Conservation (phyloP, 92 coral and sea anemone genomes). For the Parazoanthus darwini region DNA sequence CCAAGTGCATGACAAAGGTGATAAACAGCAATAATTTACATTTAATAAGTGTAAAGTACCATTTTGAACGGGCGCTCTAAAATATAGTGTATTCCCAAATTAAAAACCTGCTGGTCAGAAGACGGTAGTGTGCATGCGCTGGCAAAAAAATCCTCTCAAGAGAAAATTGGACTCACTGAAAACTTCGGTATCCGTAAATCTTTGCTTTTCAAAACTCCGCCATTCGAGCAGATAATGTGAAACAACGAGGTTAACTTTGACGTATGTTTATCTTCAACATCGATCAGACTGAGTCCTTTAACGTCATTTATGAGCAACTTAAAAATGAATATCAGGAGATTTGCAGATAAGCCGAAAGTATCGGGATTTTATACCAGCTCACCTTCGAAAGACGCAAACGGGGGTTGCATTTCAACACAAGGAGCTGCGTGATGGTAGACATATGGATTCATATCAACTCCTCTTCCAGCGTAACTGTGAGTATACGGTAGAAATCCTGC, state of each 20-base stretch:
- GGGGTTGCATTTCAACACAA: constrained; percentile 58
- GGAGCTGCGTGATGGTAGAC: constrained; percentile 62
- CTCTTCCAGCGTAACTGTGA: constrained; percentile 43
- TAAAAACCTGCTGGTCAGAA: too few relatives aligned
- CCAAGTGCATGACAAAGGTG: neutral
- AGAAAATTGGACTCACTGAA: neutral
- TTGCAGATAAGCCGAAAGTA: constrained; percentile 17
- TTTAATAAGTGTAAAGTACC: too few relatives aligned
- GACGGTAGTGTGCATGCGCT: too few relatives aligned
- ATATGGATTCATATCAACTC: constrained; percentile 65
- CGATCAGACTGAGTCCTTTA: neutral
- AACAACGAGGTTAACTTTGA: too few relatives aligned
- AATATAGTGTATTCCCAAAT: too few relatives aligned
- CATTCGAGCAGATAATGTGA: neutral
- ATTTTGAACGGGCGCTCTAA: neutral
- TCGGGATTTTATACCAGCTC: neutral
- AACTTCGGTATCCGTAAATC: neutral
- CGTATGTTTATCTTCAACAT: neutral
- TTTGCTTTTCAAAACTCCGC: neutral
- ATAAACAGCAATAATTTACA: neutral
- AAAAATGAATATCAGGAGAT: neutral
- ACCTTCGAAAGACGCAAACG: constrained; percentile 76
- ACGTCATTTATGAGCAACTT: neutral
- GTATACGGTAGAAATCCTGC: constrained; percentile 67
- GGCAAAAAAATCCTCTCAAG: neutral